Conservation (phyloP, 2,888 invertebrate species). For the Polymixis lichenea region DNA sequence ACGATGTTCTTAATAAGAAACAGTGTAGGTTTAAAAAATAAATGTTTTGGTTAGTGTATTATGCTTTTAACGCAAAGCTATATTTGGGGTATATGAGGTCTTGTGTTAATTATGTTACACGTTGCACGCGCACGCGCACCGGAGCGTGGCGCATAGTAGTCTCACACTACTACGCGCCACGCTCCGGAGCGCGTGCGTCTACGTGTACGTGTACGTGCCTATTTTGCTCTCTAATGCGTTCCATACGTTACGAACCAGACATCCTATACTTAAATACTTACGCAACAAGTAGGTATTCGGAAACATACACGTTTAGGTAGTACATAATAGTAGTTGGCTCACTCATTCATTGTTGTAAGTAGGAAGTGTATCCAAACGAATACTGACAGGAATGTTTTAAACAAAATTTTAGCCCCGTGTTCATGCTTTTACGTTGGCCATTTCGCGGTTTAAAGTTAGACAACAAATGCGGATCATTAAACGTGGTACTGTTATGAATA, state of each 20-base stretch:
- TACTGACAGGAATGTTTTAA: slow-evolving; percentile 42
- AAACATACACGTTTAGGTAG: background rate
- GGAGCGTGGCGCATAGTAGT: too few relatives aligned
- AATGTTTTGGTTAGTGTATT: too few relatives aligned
- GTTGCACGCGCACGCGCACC: too few relatives aligned
- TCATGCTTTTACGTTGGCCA: slow-evolving; percentile 32
- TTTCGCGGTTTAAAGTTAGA: slow-evolving; percentile 45
- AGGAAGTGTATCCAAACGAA: slow-evolving; percentile 32
- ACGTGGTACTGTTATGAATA: slow-evolving; percentile 25
- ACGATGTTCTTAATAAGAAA: too few relatives aligned
- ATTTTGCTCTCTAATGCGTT: background rate
- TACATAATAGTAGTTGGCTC: background rate
- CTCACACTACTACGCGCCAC: too few relatives aligned
- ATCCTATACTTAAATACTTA: slow-evolving; percentile 23
- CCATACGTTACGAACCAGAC: background rate
- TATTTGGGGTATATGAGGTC: too few relatives aligned
- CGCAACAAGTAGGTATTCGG: too few relatives aligned
- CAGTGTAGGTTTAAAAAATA: too few relatives aligned
- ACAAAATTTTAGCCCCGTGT: slow-evolving; percentile 39
- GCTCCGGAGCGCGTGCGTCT: too few relatives aligned
- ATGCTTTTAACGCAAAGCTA: too few relatives aligned
- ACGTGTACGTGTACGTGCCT: too few relatives aligned
- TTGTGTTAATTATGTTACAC: too few relatives aligned
- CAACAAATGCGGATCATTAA: slow-evolving; percentile 31
- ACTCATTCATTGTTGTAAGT: slow-evolving; percentile 8